These are phyloP conservation scores for Lithodes maja DNA, from an alignment of 2,888 invertebrate species.

Conservation along the genomic window DNA sequence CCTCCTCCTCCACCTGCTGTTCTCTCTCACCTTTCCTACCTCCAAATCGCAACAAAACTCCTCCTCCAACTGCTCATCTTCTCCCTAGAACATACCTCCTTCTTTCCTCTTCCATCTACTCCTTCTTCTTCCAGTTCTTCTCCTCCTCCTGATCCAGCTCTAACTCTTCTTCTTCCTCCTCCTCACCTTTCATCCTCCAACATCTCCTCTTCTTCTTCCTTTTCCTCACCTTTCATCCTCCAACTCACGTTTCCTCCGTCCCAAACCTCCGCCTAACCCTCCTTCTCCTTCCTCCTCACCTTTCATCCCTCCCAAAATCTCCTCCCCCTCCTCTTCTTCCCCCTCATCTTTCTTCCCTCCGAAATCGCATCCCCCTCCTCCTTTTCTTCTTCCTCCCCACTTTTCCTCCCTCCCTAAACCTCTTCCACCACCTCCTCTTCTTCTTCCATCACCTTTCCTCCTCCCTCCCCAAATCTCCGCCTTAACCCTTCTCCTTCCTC, in stretches of 20 bases:
- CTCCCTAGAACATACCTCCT: no score
- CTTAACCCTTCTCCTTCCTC: background rate
- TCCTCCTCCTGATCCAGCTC: background rate
- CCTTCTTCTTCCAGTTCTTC: background rate
- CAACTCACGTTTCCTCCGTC: background rate
- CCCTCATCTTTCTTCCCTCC: background rate
- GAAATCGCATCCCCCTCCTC: background rate
- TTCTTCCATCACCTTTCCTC: conserved; percentile 11
- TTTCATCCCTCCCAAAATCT: background rate
- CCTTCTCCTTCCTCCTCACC: background rate
- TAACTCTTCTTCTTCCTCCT: no score
- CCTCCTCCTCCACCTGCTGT: background rate
- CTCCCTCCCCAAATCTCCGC: background rate
- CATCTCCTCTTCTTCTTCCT: background rate
- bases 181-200: background rate
- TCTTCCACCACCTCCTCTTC: background rate
- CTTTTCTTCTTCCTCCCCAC: background rate
- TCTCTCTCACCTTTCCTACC: background rate
- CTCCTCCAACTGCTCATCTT: no score
- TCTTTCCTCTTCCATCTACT: background rate
- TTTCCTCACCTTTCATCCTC: background rate
- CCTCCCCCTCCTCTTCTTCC: background rate
- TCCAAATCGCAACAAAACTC: no score
- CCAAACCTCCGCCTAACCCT: background rate
- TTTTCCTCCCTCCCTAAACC: background rate